A percentile compares a stretch with the other conserved stretches of the same genome.
Evolutionary conservation across 2,888 invertebrate species (phyloP).

Genomic region (Agrochola macilenta): DNA sequence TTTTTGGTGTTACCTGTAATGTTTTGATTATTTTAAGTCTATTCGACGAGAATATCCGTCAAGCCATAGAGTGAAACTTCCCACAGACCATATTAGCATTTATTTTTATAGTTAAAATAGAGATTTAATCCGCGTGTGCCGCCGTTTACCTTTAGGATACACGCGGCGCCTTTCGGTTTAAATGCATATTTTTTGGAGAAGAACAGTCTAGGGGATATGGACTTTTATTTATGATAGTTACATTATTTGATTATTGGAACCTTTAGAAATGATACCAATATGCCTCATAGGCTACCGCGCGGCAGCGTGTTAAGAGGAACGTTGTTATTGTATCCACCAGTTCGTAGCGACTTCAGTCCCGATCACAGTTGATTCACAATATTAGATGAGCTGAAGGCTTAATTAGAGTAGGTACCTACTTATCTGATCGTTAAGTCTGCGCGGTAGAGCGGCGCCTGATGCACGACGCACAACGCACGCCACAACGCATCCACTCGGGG

Average conservation of each 20-base stretch:
- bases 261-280: not conserved
- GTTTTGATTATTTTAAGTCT: no score
- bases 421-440: slow-evolving; percentile 33
- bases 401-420: not conserved
- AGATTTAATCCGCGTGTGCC: no score
- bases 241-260: not conserved
- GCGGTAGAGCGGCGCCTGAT: slow-evolving; percentile 36
- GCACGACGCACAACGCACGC: slow-evolving; percentile 4
- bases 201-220: no score
- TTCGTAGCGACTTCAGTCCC: not conserved
- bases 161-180: no score
- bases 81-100: no score
- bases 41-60: no score
- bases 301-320: not conserved
- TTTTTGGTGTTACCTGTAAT: no score
- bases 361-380: not conserved
- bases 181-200: not conserved
- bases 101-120: no score
- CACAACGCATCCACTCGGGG: slow-evolving; percentile 5
- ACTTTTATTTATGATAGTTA: no score
- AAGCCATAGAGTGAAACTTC: no score
- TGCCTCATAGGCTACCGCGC: not conserved
- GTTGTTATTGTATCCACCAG: no score
- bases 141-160: no score
- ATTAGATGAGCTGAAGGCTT: not conserved